These are phyloP conservation scores for Carassius auratus DNA, from an alignment of 2,113 vertebrate genomes.

Conservation along the genomic window DNA sequence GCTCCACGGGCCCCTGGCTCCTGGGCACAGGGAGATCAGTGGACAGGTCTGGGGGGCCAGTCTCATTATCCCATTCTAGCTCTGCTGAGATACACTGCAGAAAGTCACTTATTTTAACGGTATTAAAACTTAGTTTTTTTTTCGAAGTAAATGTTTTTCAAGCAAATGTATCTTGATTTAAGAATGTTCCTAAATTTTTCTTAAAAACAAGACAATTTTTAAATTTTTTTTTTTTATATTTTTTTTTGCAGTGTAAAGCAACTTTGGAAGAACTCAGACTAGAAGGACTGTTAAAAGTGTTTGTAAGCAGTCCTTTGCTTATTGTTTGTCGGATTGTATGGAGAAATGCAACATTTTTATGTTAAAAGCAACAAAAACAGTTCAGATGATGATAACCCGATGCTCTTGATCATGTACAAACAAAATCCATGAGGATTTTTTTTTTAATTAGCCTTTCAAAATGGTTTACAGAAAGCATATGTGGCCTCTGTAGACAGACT, in stretches of 20 bases:
- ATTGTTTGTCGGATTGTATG: background rate
- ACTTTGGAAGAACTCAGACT: conserved; percentile 17
- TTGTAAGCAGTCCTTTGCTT: background rate
- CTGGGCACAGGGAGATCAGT: conserved; percentile 55
- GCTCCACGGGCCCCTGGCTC: conserved; percentile 54
- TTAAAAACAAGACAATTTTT: background rate
- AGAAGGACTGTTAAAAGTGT: conserved; percentile 28
- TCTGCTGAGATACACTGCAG: background rate
- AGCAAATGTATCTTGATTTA: no score
- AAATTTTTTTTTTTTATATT: no score
- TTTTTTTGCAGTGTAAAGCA: no score
- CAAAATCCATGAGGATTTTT: background rate
- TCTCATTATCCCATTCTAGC: conserved; percentile 49
- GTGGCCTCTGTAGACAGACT: background rate
- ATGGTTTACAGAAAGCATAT: background rate
- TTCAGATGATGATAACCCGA: background rate
- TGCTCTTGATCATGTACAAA: background rate
- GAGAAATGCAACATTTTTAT: background rate
- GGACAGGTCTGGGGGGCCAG: conserved; percentile 38
- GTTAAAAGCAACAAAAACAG: background rate
- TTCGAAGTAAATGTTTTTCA: no score
- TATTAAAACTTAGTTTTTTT: no score
- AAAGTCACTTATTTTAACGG: no score
- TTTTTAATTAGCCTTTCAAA: background rate
- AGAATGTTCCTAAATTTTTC: background rate